Evolutionary conservation across 2,113 vertebrate genomes (phyloP), one percentile per base, ranked within the genome.

Genomic region (Xenus cinereus): DNA sequence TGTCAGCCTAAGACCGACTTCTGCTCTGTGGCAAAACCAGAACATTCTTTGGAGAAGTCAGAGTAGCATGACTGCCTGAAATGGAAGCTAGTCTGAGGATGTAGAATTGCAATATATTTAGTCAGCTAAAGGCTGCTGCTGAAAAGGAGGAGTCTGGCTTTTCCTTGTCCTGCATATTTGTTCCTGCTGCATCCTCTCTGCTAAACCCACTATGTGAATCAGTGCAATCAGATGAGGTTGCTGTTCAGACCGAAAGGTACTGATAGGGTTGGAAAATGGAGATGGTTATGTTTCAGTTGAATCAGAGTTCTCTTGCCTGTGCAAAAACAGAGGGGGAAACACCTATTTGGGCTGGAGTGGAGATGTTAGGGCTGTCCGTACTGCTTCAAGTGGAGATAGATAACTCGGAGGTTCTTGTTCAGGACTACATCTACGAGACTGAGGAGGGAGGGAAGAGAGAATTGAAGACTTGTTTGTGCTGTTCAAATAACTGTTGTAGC

Each of bases 341-440:
- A 8, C 50, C 21, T 39, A 14, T 24, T 12, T 78, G 30, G 37
- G 14, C 57, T 71, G 57, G 30, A 22, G 10, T 6, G n/a, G 30
- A 20, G 66, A 41, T n/a, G 9, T 3, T 11, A 26, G 37, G 24
- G 8, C 37, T 41, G 30, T 64, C 63, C 39, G 39, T 39, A 71
- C 64, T 57, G 19, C 39, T 87, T 63, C 13, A 12, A 7, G 37
- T 46, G 37, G 57, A 32, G 14, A 5, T 17, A 14, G 43, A 46
- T 35, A 30, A 22, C 19, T 4, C 0, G 0, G 5, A 8, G n/a
- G 19, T 28, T 83, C 21, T 53, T 46, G 14, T 27, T 59, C 12
- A 41, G 60, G 39, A 12, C 6, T 53, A 16, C 12, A 5, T 26
- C 14, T 41, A 21, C 18, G 37, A 57, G 14, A 19, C 13, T 41